Evolutionary conservation across 2,797 vertebrate genomes (phyloP), one percentile per base, ranked within the genome.

Genomic region (Oreochromis mossambicus): DNA sequence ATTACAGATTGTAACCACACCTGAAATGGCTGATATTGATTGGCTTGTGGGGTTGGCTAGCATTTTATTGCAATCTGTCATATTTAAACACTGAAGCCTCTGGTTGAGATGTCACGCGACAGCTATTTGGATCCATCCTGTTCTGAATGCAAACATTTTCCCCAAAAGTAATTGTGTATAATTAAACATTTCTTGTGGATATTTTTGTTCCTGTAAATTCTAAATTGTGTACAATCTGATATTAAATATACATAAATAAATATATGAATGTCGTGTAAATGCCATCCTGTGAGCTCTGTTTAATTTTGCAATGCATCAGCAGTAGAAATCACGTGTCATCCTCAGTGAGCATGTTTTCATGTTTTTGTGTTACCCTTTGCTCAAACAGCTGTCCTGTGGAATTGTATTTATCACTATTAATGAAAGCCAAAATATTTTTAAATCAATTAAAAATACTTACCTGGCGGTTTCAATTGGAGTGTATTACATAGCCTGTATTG

Each of bases 181-280:
- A 92, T 90, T 91, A 86, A 91, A 90, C 87, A 93, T 94, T 95
- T 96, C 92, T 93, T 94, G 93, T 96, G 91, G 92, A 92, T 95
- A 94, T 94, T 95, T 93, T 96, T 46, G 94, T 95, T 96, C 89
- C 89, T 93, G 94, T 96, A 95, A 94, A 94, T 94, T 92, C 77
- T 84, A 93, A 92, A 93, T 92, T 94, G 91, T 96, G 95, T 96
- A 93, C 95, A 96, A 95, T 95, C 92, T 96, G 95, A 96, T 95
- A 95, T 96, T 50, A 50, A 94, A 92, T 94, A 92, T 89, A 94
- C 96, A 96, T 95, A 94, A 95, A 95, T 88, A 94, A 95, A 95
- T 89, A 90, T 92, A 95, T 91, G 91, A 92, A 90, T 90, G 94
- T 95, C 79, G 86, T 89, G 50, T 90, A 89, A 92, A 90, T 88